These are phyloP conservation scores for Vollenhovia emeryi DNA, from an alignment of 1,140 invertebrate genomes.

Conservation along the genomic window DNA sequence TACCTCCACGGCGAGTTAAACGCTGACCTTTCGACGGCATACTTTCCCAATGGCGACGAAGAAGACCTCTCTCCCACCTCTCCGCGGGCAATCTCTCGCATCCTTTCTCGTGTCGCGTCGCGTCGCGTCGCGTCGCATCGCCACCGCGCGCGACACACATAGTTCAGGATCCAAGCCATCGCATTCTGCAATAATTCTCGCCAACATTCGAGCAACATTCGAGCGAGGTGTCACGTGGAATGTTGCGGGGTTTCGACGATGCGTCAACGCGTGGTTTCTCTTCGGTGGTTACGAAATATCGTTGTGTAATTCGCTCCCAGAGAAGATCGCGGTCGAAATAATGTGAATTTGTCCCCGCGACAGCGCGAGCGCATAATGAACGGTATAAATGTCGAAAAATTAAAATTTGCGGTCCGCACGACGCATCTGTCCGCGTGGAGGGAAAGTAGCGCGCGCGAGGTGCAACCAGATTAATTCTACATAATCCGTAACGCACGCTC, in stretches of 20 bases:
- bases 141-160: slow-evolving; percentile 64
- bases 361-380: too few relatives aligned
- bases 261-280: slow-evolving; percentile 50
- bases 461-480: neutral
- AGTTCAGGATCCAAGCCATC: slow-evolving; percentile 64
- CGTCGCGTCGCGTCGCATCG: slow-evolving; percentile 35
- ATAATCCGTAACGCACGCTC: neutral
- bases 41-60: slow-evolving; percentile 80
- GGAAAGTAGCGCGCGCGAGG: neutral
- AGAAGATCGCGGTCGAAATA: slow-evolving; percentile 2
- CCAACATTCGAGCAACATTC: slow-evolving; percentile 41
- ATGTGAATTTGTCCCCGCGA: neutral
- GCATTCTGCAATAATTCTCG: slow-evolving; percentile 52
- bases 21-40: slow-evolving; percentile 82
- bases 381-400: neutral
- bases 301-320: slow-evolving; percentile 42
- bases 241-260: slow-evolving; percentile 40
- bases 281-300: slow-evolving; percentile 29
- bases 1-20: slow-evolving; percentile 53
- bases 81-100: slow-evolving; percentile 67
- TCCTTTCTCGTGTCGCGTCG: slow-evolving; percentile 54
- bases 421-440: neutral
- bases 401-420: neutral
- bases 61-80: slow-evolving; percentile 57
- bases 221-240: slow-evolving; percentile 30